phyloP scores from a whole-genome alignment of 2,113 vertebrate species.

The Charadrius vociferus region DNA sequence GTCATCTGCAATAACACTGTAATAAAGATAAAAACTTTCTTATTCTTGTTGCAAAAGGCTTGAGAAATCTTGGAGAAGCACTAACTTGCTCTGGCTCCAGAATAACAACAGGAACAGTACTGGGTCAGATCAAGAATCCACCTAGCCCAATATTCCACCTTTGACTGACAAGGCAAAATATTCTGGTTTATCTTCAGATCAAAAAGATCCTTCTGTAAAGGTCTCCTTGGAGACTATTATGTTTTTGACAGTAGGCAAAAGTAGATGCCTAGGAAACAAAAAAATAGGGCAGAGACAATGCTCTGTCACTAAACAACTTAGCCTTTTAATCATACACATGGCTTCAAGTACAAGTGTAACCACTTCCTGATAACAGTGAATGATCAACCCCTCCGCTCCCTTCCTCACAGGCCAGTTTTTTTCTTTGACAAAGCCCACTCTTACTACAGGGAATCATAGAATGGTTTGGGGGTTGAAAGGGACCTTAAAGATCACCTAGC shows the following conservation, averaged over 20 bases:
- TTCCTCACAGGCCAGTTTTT: not conserved
- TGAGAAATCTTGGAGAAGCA: not conserved
- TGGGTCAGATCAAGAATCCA: not conserved
- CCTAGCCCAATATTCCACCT: not conserved
- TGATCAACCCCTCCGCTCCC: not conserved
- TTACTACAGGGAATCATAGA: not conserved
- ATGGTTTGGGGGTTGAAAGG: too few species aligned
- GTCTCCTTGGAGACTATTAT: not conserved
- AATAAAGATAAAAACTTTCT: not conserved
- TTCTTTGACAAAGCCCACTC: not conserved
- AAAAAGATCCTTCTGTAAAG: not conserved
- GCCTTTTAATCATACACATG: not conserved
- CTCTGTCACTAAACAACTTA: not conserved
- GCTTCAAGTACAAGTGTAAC: not conserved
- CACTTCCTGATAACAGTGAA: not conserved
- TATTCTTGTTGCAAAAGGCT: not conserved
- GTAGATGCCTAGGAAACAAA: not conserved
- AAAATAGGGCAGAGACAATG: not conserved
- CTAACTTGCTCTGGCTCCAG: not conserved
- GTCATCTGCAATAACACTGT: not conserved
- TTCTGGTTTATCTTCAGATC: not conserved
- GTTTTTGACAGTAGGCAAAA: not conserved
- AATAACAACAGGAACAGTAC: not conserved
- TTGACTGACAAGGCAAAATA: not conserved
- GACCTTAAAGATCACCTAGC: too few species aligned